A percentile compares a stretch with the other conserved stretches of the same genome.
Conservation (phyloP, 2,797 vertebrate genomes). For the Onychomys arenicola region DNA sequence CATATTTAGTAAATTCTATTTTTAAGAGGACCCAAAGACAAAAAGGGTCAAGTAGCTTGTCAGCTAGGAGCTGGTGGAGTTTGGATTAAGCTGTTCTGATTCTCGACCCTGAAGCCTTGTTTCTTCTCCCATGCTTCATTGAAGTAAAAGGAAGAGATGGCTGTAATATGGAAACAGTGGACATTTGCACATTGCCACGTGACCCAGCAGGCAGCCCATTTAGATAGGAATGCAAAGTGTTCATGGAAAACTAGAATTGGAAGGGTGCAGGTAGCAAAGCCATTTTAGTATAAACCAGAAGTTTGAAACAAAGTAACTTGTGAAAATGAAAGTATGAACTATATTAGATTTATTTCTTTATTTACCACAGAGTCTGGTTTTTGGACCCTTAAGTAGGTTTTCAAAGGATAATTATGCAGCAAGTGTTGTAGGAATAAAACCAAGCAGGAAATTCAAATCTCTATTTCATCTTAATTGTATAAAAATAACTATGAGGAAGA, state of each 20-base stretch:
- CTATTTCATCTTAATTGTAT: neutral
- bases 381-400: neutral
- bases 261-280: neutral
- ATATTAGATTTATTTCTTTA: neutral
- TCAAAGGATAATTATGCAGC: slow-evolving; percentile 6
- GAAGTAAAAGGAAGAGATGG: neutral
- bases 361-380: neutral
- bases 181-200: neutral
- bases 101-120: neutral
- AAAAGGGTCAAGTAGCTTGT: neutral
- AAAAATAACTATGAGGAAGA: neutral
- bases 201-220: neutral
- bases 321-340: neutral
- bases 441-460: neutral
- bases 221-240: neutral
- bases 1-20: neutral
- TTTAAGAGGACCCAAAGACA: neutral
- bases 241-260: neutral
- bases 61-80: neutral
- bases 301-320: neutral
- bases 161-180: neutral
- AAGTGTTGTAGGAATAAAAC: neutral
- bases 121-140: neutral
- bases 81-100: neutral
- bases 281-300: neutral